Evolutionary conservation across 92 coral and sea anemone genomes (phyloP).

Genomic region (Epizoanthus scotinus): DNA sequence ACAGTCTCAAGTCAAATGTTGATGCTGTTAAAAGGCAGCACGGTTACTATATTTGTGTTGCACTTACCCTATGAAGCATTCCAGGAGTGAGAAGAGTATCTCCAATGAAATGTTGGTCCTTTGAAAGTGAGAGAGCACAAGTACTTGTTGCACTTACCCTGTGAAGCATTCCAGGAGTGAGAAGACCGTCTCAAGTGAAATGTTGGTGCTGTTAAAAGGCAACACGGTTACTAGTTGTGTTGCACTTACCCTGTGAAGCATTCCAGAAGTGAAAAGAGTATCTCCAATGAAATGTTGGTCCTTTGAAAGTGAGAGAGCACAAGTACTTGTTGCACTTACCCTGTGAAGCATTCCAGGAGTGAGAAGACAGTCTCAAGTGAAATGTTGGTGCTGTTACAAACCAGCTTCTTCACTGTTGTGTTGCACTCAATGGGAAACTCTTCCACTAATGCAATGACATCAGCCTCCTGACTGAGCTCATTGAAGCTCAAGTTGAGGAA

Average conservation of each 20-base stretch:
- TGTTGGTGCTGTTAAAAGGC: slow-evolving; percentile 84
- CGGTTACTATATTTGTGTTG: no score
- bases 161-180: no score
- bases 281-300: slow-evolving; percentile 77
- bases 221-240: slow-evolving; percentile 52
- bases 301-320: no score
- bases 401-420: slow-evolving; percentile 56
- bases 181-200: no score
- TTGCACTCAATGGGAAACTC: slow-evolving; percentile 30
- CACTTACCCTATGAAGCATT: slow-evolving; percentile 46
- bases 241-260: slow-evolving; percentile 70
- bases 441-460: slow-evolving; percentile 38
- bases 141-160: no score
- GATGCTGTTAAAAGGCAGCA: slow-evolving; percentile 82
- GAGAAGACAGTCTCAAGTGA: slow-evolving; percentile 73
- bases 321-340: slow-evolving; percentile 58
- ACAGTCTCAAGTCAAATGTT: slow-evolving; percentile 71
- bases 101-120: slow-evolving; percentile 70
- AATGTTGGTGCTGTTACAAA: slow-evolving; percentile 83
- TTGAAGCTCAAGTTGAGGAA: slow-evolving; percentile 83
- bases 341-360: slow-evolving; percentile 65
- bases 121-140: no score
- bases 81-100: slow-evolving; percentile 67
- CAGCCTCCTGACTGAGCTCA: slow-evolving; percentile 46
- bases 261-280: slow-evolving; percentile 66